Base-by-base conservation (phyloP, 2,113 vertebrate genomes). In the Murina feae region DNA sequence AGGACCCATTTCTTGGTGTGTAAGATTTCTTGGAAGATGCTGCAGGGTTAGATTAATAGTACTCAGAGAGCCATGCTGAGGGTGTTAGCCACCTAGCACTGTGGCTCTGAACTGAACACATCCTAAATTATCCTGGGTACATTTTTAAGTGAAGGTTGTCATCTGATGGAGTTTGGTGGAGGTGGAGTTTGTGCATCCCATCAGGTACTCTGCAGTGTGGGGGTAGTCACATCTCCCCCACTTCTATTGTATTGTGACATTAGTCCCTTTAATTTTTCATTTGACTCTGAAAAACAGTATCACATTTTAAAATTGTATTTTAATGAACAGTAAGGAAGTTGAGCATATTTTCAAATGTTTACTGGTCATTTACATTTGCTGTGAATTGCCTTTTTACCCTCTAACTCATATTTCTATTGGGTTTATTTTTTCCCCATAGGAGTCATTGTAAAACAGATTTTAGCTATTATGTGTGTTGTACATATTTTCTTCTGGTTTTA, bases 41-140 rank as follows among this genome's bases (percentile, higher is more conserved):
- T 14, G 2, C 14, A 14, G 51, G 47, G 3, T 1, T 8, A 20
- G 66, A 21, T 11, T 51, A n/a, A 20, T 1, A 18, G 55, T 4
- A 0, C 0, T 10, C 3, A 6, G 63, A 21, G 18, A 51, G 21
- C n/a, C 51, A 21, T 12, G 16, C 4, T 7, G 32, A 37, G 60
- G 32, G 21, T 3, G 8, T 17, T 23, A 17, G 65, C 49, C 23
- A 30, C 14, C 2, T 1, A 9, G 25, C 53, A 13, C 9, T 65
- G 18, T 37, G 4, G 32, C 53, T 74, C 30, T 68, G 55, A 13
- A 17, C 32, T n/a, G 32, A 83, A 32, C 71, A 42, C 8, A 49
- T 35, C 44, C 42, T 55, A 28, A 42, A 47, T 30, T 12, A 13
- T 66, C n/a, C 13, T 18, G 6, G 53, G 42, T 44, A 35, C 1